Conservation (phyloP, 2,797 vertebrate genomes). For the Epinephelus awoara region DNA sequence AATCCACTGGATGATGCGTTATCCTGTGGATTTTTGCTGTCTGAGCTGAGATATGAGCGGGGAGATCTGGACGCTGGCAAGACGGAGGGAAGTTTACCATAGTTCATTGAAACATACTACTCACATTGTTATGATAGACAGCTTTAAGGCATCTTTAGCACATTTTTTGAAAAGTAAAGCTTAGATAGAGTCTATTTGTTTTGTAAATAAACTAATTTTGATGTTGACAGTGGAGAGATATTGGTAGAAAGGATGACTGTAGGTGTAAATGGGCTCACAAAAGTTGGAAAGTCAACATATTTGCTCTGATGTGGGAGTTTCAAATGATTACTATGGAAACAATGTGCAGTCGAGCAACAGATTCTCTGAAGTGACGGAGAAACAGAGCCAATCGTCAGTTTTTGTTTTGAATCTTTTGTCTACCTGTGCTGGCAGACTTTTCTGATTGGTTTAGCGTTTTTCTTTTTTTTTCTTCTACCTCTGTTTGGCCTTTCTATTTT, state of each 20-base stretch:
- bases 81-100: too few species aligned
- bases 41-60: too few species aligned
- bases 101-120: too few species aligned
- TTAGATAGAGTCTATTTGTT: too few species aligned
- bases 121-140: too few species aligned
- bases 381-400: not conserved
- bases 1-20: too few species aligned
- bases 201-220: too few species aligned
- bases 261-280: not conserved
- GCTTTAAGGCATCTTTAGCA: too few species aligned
- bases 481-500: conserved; percentile 36
- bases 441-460: conserved; percentile 23
- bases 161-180: too few species aligned
- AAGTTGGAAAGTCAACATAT: not conserved
- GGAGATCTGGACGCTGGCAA: too few species aligned
- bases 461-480: conserved; percentile 3
- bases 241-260: not conserved
- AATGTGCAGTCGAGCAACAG: not conserved
- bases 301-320: not conserved
- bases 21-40: too few species aligned
- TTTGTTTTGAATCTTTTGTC: conserved; percentile 11
- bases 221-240: not conserved
- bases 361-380: conserved; percentile 2
- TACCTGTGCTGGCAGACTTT: conserved; percentile 8
- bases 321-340: not conserved